These are phyloP conservation scores for Aleiodes alternator DNA, from an alignment of 2,888 invertebrate species.

Conservation along the genomic window DNA sequence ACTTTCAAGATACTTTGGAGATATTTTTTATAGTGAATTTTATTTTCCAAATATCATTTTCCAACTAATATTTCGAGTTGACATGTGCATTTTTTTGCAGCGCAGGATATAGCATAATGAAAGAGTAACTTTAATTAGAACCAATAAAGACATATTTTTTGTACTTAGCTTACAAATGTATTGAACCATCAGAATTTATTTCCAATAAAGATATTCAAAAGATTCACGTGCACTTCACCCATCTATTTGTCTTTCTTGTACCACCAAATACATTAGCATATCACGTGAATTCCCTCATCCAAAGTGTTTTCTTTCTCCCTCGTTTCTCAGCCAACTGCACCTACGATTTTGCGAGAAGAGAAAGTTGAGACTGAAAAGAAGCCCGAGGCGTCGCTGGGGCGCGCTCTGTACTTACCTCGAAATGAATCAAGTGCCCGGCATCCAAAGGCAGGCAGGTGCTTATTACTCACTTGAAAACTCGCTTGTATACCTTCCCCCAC, in stretches of 20 bases:
- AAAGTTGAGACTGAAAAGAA: constrained; percentile 51
- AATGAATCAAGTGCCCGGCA: constrained; percentile 74
- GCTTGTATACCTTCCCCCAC: constrained; percentile 42
- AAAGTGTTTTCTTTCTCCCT: constrained; percentile 14
- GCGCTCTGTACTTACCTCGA: constrained; percentile 74
- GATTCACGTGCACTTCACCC: constrained; percentile 38
- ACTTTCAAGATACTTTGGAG: too few species aligned
- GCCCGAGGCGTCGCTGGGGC: constrained; percentile 67
- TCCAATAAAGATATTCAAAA: constrained; percentile 43
- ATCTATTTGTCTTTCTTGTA: constrained; percentile 25
- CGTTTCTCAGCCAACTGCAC: not conserved
- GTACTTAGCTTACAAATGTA: too few species aligned
- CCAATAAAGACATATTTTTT: too few species aligned
- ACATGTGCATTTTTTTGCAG: too few species aligned
- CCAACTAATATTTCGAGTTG: too few species aligned
- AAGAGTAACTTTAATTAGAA: too few species aligned
- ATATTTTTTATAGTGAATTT: too few species aligned
- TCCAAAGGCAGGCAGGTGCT: constrained; percentile 73
- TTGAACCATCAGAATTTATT: not conserved
- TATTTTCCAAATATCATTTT: too few species aligned
- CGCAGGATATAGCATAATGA: too few species aligned
- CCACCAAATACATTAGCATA: constrained; percentile 41
- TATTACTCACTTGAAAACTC: constrained; percentile 70
- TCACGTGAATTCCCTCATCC: constrained; percentile 43
- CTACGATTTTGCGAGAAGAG: not conserved